Evolutionary conservation across 2,113 vertebrate genomes (phyloP), one percentile per base, ranked within the genome.

Genomic region (Sturnus vulgaris): DNA sequence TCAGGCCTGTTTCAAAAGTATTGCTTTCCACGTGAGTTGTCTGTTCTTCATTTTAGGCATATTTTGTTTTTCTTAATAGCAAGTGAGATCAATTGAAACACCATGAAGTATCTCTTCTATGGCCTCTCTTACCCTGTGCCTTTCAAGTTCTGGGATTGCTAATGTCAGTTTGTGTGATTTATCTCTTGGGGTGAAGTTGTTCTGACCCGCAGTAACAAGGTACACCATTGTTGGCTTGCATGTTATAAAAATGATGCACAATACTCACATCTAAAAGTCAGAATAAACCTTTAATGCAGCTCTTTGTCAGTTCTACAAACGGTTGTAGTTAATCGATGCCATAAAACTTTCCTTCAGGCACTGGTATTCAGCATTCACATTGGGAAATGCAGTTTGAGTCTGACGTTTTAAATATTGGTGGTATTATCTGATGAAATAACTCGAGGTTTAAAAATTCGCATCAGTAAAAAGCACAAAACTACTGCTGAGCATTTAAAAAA

Each of bases 181-280:
- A 94, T 90, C 69, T 91, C 59, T 68, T 35, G 33, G 24, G 63
- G 55, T 86, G 90, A 90, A 90, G 95, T 92, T 93, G 71, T 87
- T 95, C 68, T 95, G 94, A 95, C 96, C 95, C 91, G 84, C 78
- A 96, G 56, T 96, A 97, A 95, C 88, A 82, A 96, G 94, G 86
- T 92, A 95, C 76, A 93, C 95, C 66, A 78, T 73, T 93, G 92
- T 86, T 95, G 79, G 63, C 86, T 94, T 95, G 79, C 84, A 82
- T 85, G 90, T 97, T 97, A 94, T 97, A 96, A 97, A 97, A 97
- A 96, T 93, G 93, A 97, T 95, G 90, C 96, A 95, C 94, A 95
- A 94, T 92, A 80, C 73, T 92, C 68, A 46, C 90, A 97, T 95
- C 93, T 96, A 46, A 89, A 96, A 96, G 72, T 96, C 92, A 87